Evolutionary conservation across 2,113 vertebrate species (phyloP).

Genomic region (Panthera leo): DNA sequence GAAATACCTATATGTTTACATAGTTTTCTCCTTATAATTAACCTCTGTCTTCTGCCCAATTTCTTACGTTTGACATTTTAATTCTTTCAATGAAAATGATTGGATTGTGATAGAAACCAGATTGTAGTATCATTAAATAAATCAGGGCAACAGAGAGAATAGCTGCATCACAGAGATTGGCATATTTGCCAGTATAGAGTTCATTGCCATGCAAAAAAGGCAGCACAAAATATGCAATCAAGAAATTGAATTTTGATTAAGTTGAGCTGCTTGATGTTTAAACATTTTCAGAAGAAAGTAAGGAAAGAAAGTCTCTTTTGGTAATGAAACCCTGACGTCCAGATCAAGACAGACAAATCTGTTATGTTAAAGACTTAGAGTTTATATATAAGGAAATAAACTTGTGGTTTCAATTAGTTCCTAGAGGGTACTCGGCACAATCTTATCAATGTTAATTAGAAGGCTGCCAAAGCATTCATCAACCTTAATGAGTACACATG

Average conservation of each 20-base stretch:
- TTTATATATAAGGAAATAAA: neutral
- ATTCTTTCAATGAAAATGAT: neutral
- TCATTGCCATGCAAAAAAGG: neutral
- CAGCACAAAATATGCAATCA: neutral
- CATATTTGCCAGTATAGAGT: neutral
- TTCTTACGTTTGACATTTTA: neutral
- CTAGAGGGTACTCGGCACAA: neutral
- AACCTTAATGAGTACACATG: neutral
- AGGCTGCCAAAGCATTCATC: neutral
- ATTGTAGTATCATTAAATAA: neutral
- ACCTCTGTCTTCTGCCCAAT: slow-evolving; percentile 7
- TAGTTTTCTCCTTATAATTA: slow-evolving; percentile 20
- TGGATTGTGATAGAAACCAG: slow-evolving; percentile 21
- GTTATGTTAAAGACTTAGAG: neutral
- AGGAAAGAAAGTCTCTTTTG: neutral
- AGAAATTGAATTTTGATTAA: neutral
- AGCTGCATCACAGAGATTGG: neutral
- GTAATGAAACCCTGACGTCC: neutral
- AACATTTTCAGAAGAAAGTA: neutral
- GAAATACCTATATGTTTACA: neutral
- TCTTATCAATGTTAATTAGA: neutral
- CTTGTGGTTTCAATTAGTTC: neutral
- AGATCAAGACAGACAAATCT: neutral
- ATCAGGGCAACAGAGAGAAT: neutral
- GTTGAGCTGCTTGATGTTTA: neutral